These are phyloP conservation scores for Rhopalosiphum padi DNA, from an alignment of 1,140 invertebrate genomes.

Conservation along the genomic window DNA sequence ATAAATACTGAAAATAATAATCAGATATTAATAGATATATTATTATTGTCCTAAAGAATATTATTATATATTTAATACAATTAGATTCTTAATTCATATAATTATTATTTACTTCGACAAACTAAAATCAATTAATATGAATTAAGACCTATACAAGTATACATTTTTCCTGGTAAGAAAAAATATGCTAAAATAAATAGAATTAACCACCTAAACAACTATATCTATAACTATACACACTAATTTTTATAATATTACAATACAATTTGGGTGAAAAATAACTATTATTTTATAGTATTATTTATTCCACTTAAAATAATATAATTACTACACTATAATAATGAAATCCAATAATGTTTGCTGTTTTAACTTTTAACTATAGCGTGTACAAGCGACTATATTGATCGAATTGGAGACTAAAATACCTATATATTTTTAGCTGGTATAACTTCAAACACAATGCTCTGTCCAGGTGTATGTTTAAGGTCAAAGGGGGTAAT, in stretches of 20 bases:
- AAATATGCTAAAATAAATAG: background rate
- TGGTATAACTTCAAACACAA: background rate
- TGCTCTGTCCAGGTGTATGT: conserved; percentile 25
- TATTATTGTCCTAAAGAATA: background rate
- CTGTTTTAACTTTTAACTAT: conserved; percentile 5
- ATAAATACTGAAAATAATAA: background rate
- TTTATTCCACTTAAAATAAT: background rate
- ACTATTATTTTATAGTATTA: background rate
- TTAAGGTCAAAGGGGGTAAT: background rate
- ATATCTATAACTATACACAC: background rate
- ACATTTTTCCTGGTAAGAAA: background rate
- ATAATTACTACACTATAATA: background rate
- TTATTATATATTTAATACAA: background rate
- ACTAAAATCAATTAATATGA: background rate
- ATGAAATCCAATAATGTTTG: background rate
- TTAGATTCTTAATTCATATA: background rate
- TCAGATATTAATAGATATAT: background rate
- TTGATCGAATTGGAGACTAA: conserved; percentile 30
- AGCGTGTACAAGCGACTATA: background rate
- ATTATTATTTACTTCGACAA: background rate
- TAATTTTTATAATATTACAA: background rate
- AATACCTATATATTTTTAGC: conserved; percentile 27
- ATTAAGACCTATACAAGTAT: background rate
- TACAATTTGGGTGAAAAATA: background rate
- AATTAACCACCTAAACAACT: background rate